Evolutionary conservation across 2,797 vertebrate species (phyloP).

Genomic region (Antennarius maculatus): DNA sequence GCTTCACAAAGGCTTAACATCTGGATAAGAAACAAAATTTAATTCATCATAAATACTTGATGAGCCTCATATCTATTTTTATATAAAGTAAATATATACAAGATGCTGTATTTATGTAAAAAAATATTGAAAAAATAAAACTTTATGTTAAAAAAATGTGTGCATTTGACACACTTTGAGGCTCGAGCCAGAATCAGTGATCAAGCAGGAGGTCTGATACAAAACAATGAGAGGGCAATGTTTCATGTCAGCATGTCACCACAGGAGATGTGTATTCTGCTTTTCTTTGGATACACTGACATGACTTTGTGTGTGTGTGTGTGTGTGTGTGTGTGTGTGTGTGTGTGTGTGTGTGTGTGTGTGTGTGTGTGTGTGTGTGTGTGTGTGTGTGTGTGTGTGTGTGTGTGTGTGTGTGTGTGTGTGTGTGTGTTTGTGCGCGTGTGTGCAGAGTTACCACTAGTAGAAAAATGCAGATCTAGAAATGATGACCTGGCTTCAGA

Average conservation of each 20-base stretch:
- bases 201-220: conserved; percentile 5
- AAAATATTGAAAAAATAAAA: background rate
- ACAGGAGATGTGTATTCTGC: background rate
- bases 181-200: background rate
- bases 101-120: background rate
- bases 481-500: too few relatives aligned
- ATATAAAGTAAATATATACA: background rate
- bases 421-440: too few relatives aligned
- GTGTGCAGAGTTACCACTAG: too few relatives aligned
- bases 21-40: conserved; percentile 24
- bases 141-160: too few relatives aligned
- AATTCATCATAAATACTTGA: background rate
- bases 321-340: background rate
- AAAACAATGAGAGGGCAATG: conserved; percentile 34
- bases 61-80: background rate
- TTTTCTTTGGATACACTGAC: background rate
- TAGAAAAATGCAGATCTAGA: background rate
- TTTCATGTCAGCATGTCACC: conserved; percentile 16
- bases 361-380: too few relatives aligned
- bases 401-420: too few relatives aligned
- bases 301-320: too few relatives aligned
- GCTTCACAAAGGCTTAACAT: conserved; percentile 26
- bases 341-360: background rate
- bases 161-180: background rate
- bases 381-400: too few relatives aligned